Conservation (phyloP, 1,140 invertebrate species). For the Drosophila navojoa region DNA sequence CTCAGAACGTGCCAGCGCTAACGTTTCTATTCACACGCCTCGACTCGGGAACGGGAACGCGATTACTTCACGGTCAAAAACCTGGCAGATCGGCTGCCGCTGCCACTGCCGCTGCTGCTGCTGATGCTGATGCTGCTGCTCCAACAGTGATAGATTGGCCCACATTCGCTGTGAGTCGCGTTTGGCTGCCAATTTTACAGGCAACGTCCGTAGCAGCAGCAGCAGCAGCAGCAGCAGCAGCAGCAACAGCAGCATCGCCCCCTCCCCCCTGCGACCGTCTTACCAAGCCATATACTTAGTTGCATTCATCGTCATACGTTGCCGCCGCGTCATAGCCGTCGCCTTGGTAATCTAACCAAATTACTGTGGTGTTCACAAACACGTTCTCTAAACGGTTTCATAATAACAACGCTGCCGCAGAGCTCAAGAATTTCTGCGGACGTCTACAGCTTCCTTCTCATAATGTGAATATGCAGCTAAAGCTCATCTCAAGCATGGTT, state of each 20-base stretch:
- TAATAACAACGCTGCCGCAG: slow-evolving; percentile 66
- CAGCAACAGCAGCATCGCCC: slow-evolving; percentile 14
- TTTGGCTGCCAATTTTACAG: slow-evolving; percentile 35
- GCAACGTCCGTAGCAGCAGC: slow-evolving; percentile 35
- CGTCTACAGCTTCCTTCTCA: slow-evolving; percentile 65
- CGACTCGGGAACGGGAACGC: slow-evolving; percentile 30
- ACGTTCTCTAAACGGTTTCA: slow-evolving; percentile 83
- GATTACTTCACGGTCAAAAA: slow-evolving; percentile 27
- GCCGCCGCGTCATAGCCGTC: slow-evolving; percentile 46
- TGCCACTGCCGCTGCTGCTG: slow-evolving; percentile 11
- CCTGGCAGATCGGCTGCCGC: slow-evolving; percentile 10
- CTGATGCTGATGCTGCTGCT: slow-evolving; percentile 19
- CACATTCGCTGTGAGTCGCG: slow-evolving; percentile 65
- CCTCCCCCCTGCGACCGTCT: neutral
- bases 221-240: too few species aligned
- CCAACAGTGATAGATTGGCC: slow-evolving; percentile 74
- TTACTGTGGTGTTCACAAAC: slow-evolving; percentile 82
- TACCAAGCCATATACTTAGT: slow-evolving; percentile 11
- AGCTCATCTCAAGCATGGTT: slow-evolving; percentile 37
- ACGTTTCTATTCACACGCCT: slow-evolving; percentile 80
- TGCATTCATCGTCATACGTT: slow-evolving; percentile 35
- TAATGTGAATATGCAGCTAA: slow-evolving; percentile 44
- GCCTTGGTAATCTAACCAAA: slow-evolving; percentile 79
- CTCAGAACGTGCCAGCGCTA: slow-evolving; percentile 75
- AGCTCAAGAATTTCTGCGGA: slow-evolving; percentile 63